Evolutionary conservation across 2,888 invertebrate genomes (phyloP), one percentile per base, ranked within the genome.

Genomic region (Pachydiplax longipennis): DNA sequence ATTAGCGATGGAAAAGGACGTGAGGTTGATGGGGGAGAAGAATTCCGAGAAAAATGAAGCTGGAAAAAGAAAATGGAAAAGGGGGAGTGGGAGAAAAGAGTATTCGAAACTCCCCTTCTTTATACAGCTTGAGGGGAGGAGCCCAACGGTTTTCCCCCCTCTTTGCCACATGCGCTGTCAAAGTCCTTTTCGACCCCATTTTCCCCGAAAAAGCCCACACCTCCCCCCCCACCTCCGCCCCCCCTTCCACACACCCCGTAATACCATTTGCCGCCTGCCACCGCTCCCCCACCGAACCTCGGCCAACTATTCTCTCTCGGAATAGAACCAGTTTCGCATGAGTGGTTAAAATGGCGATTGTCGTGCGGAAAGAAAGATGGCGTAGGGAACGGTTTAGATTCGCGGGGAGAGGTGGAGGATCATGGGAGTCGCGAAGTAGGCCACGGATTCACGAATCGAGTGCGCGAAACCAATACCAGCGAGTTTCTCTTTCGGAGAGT

Each of bases 321-420:
- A 87, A 87, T 87, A 87, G 87, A 87, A 87, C 87, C 87, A 61
- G 87, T 87, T 87, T 87, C 87, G 61, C 87, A 65, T 87, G 87
- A 65, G 37, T 87, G 87, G 87, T 65, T 87, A 87, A 87, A 87
- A 87, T 87, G 87, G 87, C 87, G 87, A 87, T 31, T 18, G 83
- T 48, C 12, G 6, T 13, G 37, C n/a, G 53, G 87, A 18, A 87
- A 87, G 87, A 61, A 87, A 87, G 87, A 87, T 87, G 87, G 87
- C 58, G 87, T 87, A 61, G 73, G 25, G 73, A 13, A 25, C 25
- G 73, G 73, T 31, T 25, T 73, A 73, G 18, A 53, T 18, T 53
- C 53, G 53, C 53, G 18, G 53, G 1, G 53, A 53, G 18, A 53
- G 53, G 3, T 18, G 53, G 53, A 15, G 53, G 53, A 44, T 44